These are phyloP conservation scores for Drosophila barbarae DNA, from an alignment of 2,888 invertebrate genomes.

Conservation along the genomic window DNA sequence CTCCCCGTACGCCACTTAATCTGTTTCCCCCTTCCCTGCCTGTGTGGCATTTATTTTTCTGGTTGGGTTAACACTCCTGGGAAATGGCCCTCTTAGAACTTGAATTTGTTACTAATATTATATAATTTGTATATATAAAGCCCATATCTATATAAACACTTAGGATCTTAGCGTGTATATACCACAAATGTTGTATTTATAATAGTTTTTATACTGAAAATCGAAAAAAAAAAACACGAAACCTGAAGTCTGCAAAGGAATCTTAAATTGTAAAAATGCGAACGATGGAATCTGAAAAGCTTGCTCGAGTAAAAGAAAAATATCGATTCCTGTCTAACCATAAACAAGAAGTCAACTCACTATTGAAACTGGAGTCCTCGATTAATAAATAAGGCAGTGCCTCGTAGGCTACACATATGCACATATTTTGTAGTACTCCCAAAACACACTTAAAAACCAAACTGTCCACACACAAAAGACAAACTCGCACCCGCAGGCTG, in stretches of 20 bases:
- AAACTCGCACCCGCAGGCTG: constrained; percentile 7
- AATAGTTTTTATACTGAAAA: neutral
- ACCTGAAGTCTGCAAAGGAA: neutral
- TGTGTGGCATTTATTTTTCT: neutral
- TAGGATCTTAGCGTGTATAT: neutral
- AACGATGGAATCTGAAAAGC: neutral
- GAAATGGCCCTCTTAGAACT: neutral
- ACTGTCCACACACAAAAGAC: neutral
- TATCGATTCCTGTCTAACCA: neutral
- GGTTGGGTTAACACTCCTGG: neutral
- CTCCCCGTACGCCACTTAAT: neutral
- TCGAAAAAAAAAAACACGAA: neutral
- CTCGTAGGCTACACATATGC: too few species aligned
- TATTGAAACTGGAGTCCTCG: neutral
- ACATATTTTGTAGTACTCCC: neutral
- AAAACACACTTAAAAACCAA: neutral
- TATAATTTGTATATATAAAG: neutral
- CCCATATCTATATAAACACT: neutral
- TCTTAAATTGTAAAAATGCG: neutral
- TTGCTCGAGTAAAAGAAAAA: neutral
- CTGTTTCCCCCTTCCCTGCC: neutral
- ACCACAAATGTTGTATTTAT: neutral
- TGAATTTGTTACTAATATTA: constrained; percentile 1
- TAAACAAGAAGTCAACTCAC: neutral
- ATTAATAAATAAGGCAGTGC: neutral